Evolutionary conservation across 2,888 invertebrate species (phyloP).

Genomic region (Drosophila mimetica): DNA sequence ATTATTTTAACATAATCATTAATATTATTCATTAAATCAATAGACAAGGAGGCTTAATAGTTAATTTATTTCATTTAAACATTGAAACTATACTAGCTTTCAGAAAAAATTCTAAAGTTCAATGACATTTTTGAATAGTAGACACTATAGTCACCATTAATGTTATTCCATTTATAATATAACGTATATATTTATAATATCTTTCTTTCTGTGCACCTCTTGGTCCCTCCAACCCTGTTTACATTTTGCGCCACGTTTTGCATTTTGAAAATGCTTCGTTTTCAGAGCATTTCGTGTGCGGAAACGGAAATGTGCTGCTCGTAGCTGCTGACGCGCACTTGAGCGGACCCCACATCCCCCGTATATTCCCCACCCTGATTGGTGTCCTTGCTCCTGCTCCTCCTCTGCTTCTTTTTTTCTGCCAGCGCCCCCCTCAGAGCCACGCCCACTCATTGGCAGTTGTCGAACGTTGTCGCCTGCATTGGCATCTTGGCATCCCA

Average conservation of each 20-base stretch:
- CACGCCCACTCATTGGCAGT: constrained; percentile 67
- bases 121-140: too few relatives aligned
- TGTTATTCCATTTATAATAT: too few relatives aligned
- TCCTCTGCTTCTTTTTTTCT: neutral
- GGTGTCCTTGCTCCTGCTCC: constrained; percentile 1
- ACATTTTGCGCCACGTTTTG: constrained; percentile 78
- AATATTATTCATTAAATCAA: too few relatives aligned
- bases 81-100: too few relatives aligned
- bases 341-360: constrained; percentile 36
- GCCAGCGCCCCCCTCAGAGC: constrained; percentile 3
- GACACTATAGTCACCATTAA: too few relatives aligned
- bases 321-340: constrained; percentile 67
- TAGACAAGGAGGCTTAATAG: too few relatives aligned
- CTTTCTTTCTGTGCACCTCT: constrained; percentile 1
- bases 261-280: constrained; percentile 77
- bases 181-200: neutral
- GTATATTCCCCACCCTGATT: constrained; percentile 1
- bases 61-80: too few relatives aligned
- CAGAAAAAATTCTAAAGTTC: too few relatives aligned
- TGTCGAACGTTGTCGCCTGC: constrained; percentile 67
- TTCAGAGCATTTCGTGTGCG: constrained; percentile 77
- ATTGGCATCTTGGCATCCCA: constrained; percentile 53
- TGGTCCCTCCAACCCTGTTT: constrained; percentile 55
- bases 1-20: too few relatives aligned
- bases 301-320: constrained; percentile 78